Percentiles rank a stretch among this genome's conserved stretches.
phyloP scores from a whole-genome alignment of 1,140 invertebrate species.

The Halyomorpha halys region DNA sequence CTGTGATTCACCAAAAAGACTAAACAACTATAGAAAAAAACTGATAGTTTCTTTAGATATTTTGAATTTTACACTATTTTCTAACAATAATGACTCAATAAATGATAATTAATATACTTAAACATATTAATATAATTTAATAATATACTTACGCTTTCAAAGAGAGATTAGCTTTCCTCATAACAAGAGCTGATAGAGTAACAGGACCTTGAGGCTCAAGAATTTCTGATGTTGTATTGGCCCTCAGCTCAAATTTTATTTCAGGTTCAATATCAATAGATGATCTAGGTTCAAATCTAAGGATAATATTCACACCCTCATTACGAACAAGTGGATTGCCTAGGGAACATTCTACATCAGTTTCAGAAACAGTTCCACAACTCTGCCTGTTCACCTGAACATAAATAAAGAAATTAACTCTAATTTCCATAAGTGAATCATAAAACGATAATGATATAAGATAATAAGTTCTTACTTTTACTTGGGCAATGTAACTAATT shows the following conservation, averaged over 20 bases:
- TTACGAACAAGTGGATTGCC: slow-evolving; percentile 79
- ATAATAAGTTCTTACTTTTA: slow-evolving; percentile 32
- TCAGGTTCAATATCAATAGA: slow-evolving; percentile 56
- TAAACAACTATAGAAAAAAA: too few relatives aligned
- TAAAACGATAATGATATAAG: background rate
- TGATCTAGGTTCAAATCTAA: slow-evolving; percentile 69
- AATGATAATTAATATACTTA: slow-evolving; percentile 12
- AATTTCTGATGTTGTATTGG: slow-evolving; percentile 79
- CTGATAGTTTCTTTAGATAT: too few relatives aligned
- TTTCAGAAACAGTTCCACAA: slow-evolving; percentile 12
- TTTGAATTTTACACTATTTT: too few relatives aligned
- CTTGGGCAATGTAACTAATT: slow-evolving; percentile 65
- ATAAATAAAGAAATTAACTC: background rate
- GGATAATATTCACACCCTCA: slow-evolving; percentile 45
- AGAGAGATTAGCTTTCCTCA: slow-evolving; percentile 70
- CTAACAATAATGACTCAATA: background rate
- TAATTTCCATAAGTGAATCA: background rate
- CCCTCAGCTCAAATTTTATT: slow-evolving; percentile 60
- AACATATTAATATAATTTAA: too few relatives aligned
- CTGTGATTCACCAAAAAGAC: too few relatives aligned
- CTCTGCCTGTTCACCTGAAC: slow-evolving; percentile 3
- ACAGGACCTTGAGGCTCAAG: slow-evolving; percentile 45
- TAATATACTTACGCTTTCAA: slow-evolving; percentile 67
- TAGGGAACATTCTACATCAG: slow-evolving; percentile 61
- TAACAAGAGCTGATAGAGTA: slow-evolving; percentile 51